Base-by-base conservation (phyloP, 2,888 invertebrate genomes). In the Chloroclysta siterata region DNA sequence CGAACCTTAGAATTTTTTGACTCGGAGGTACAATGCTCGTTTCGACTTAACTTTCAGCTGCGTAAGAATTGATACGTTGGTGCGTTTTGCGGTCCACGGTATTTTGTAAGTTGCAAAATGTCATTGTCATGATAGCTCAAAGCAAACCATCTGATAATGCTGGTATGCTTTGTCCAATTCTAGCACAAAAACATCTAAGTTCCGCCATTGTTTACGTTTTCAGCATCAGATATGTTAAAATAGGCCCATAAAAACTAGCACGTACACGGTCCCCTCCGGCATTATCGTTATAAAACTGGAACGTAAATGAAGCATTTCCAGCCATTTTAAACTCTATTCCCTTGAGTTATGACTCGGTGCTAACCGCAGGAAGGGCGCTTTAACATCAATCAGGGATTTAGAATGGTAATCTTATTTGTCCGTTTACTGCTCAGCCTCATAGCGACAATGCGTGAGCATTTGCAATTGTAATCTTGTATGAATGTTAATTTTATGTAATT, bases 361-460 rank as follows among this genome's bases (percentile, higher is more conserved):
- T 76, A 75, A 78, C 59, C 72, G 69, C 72, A 69, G 75, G 73
- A 74, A 76, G 82, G 80, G 78, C 74, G 81, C 77, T 80, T 76
- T 79, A 78, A 76, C 85, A 89, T 89, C 88, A 84, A 88, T 89
- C 88, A 88, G 81, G 84, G 87, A 83, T 85, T 88, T 87, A 84
- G 83, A 79, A 74, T 73, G 76, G 76, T 88, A 87, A 88, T 88
- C 85, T 85, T 81, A 81, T 86, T 86, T 85, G 82, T 82, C 81
- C 78, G 77, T 79, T 81, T 82, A 51, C 56, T 58, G 60, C 48
- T 60, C 48, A 73, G 72, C 44, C 44, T 60, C 50, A 57, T 62
- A 46, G 57, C 57, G 53, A 53, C 56, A 59, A 51, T 59, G 54
- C 59, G 54, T 48, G 54, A 54, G 50, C 51, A 58, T 63, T 77